Evolutionary conservation across 1,140 invertebrate species (phyloP), one percentile per base, ranked within the genome.

Genomic region (Anastrepha obliqua): DNA sequence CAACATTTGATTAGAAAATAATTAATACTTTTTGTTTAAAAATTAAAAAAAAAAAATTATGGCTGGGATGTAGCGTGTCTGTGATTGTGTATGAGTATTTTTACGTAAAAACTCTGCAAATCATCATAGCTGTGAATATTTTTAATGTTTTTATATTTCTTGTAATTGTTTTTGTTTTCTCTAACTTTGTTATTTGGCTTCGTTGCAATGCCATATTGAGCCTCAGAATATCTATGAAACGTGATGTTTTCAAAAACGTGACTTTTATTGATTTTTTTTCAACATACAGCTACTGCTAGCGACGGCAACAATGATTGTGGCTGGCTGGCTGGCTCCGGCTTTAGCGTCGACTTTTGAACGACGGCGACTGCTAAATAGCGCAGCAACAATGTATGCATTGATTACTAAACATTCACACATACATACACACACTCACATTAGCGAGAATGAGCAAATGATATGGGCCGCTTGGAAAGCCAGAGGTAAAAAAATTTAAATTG

Each of bases 211-310:
- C 17, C 74, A 81, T 55, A 81, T 29, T 81, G 74, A 81, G 62
- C 20, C 86, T 62, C 51, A 55, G 64, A 70, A 70, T 88, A 70
- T 86, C 85, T 87, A 20, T 87, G 67, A 64, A 88, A 88, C 88
- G 86, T 88, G 88, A 88, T 88, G 67, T 87, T 88, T 88, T 44
- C 51, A 51, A 88, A 92, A 92, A 92, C 91, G 91, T 92, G 91
- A 92, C 91, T 92, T 92, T 92, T 92, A 92, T 92, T 92, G 91
- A 92, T 92, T 92, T 92, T 91, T 91, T 89, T 90, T 3, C 85
- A 62, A 47, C 85, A 86, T 65, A 42, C 20, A 47, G 62, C 44
- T 55, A 81, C 17, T 29, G 9, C 74, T 55, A 81, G 29, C 42
- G 44, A 9, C 70, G 29, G 44, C 70, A 17, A 74, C 70, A 74